Conservation (phyloP, 2,888 invertebrate genomes). For the Adelognathus sp. region DNA sequence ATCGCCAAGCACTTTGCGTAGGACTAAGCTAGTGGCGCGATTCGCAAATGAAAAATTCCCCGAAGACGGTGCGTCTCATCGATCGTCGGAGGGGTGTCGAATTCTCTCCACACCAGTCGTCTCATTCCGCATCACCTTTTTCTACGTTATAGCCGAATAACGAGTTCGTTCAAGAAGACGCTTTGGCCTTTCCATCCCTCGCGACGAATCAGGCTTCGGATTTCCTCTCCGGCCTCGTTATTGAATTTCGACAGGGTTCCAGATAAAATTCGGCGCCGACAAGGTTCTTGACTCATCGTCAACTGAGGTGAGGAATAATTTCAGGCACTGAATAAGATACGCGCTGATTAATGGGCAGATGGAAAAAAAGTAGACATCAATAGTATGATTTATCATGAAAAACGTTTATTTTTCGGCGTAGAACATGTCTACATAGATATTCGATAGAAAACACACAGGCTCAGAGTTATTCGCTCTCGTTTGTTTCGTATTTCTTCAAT, state of each 20-base stretch:
- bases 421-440: conserved; percentile 74
- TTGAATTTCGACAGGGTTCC: background rate
- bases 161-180: background rate
- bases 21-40: background rate
- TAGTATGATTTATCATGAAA: conserved; percentile 67
- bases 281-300: background rate
- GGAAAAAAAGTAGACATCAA: background rate
- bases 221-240: conserved; percentile 8
- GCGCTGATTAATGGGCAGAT: background rate
- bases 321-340: background rate
- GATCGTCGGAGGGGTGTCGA: background rate
- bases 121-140: background rate
- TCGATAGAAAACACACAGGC: conserved; percentile 76
- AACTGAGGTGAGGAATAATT: background rate
- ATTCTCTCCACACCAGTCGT: background rate
- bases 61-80: background rate
- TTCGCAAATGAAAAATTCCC: background rate
- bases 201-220: background rate
- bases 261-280: background rate
- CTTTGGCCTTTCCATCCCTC: background rate
- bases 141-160: background rate
- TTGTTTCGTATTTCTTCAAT: background rate
- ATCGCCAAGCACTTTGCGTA: background rate
- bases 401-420: conserved; percentile 79
- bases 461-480: conserved; percentile 60